Evolutionary conservation across 2,888 invertebrate genomes (phyloP).

Genomic region (Hypena proboscidalis): DNA sequence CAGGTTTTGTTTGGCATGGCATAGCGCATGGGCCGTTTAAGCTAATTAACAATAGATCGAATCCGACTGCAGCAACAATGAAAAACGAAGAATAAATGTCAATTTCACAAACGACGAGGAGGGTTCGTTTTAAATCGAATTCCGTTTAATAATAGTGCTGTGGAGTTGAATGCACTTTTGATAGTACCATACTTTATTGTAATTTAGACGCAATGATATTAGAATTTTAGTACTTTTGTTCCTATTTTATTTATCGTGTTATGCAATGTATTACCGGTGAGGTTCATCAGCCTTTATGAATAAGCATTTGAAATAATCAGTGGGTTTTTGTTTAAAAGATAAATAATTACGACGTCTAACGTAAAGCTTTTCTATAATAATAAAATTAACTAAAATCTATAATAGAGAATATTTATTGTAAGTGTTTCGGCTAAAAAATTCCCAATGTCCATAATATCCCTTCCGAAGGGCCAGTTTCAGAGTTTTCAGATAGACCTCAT

Average conservation of each 20-base stretch:
- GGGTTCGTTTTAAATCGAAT: conserved; percentile 84
- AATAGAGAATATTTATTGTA: no score
- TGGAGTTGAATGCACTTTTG: conserved; percentile 83
- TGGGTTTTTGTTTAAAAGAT: no score
- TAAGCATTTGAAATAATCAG: conserved; percentile 5
- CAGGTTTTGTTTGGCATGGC: conserved; percentile 60
- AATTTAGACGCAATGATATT: conserved; percentile 58
- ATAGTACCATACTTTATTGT: conserved; percentile 80
- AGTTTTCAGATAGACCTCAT: no score
- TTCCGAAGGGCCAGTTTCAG: no score
- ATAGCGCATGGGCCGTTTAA: conserved; percentile 79
- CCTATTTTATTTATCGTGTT: conserved; percentile 52
- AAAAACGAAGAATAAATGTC: conserved; percentile 85
- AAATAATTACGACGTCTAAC: no score
- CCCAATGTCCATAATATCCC: no score
- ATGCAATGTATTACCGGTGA: conserved; percentile 20
- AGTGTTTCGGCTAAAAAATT: no score
- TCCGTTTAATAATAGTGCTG: conserved; percentile 84
- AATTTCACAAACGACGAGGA: conserved; percentile 84
- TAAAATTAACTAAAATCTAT: no score
- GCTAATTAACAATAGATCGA: conserved; percentile 85
- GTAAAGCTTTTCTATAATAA: no score
- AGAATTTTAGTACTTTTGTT: conserved; percentile 50
- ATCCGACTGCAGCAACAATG: conserved; percentile 82
- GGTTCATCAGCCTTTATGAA: conserved; percentile 7